Percentiles rank a stretch among this genome's conserved stretches.
Conservation (phyloP, 2,888 invertebrate species). For the Calephelis perditalis region DNA sequence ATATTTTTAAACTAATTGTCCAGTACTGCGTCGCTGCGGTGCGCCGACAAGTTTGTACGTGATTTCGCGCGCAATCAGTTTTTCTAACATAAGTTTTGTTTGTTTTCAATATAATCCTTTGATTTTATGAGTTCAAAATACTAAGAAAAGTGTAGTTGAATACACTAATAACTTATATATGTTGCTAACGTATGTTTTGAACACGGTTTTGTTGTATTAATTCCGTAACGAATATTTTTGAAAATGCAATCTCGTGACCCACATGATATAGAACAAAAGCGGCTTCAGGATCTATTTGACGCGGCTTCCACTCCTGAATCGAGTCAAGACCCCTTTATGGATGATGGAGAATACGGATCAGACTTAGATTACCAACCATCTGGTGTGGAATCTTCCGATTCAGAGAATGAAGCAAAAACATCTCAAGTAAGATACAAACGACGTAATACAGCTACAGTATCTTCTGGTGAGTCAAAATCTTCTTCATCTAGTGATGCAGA, state of each 20-base stretch:
- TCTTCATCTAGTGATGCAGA: slow-evolving; percentile 11
- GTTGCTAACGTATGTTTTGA: slow-evolving; percentile 17
- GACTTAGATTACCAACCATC: background rate
- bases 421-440: background rate
- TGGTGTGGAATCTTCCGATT: background rate
- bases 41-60: slow-evolving; percentile 15
- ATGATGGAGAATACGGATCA: slow-evolving; percentile 21
- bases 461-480: slow-evolving; percentile 14
- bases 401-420: background rate
- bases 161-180: slow-evolving; percentile 4
- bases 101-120: slow-evolving; percentile 18
- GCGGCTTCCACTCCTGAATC: slow-evolving; percentile 20
- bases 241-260: slow-evolving; percentile 2
- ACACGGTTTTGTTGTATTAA: slow-evolving; percentile 14
- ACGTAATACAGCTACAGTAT: background rate
- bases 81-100: slow-evolving; percentile 13
- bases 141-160: slow-evolving; percentile 10
- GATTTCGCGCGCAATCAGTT: slow-evolving; percentile 20
- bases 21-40: slow-evolving; percentile 17
- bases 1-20: slow-evolving; percentile 11
- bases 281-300: slow-evolving; percentile 2
- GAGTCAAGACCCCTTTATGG: slow-evolving; percentile 23
- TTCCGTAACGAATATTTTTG: slow-evolving; percentile 16
- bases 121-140: slow-evolving; percentile 18
- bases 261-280: slow-evolving; percentile 15